Evolutionary conservation across 2,888 invertebrate species (phyloP).

Genomic region (Drosophila prostipennis): DNA sequence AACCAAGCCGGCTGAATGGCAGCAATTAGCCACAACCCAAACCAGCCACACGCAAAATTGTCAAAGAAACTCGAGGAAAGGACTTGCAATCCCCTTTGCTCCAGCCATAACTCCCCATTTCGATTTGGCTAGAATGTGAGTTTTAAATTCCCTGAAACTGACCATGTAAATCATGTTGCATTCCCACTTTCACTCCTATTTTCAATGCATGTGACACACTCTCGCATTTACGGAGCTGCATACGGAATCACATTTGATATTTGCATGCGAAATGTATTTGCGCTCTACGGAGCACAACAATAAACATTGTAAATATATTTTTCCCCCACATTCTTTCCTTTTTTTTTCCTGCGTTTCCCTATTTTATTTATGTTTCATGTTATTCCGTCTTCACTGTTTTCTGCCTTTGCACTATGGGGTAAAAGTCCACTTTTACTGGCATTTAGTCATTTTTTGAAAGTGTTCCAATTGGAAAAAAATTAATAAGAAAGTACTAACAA

Average conservation of each 20-base stretch:
- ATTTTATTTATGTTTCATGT: constrained; percentile 42
- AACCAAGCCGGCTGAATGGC: constrained; percentile 52
- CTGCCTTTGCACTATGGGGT: too few relatives aligned
- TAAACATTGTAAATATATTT: constrained; percentile 76
- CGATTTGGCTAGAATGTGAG: constrained; percentile 21
- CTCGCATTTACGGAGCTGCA: constrained; percentile 49
- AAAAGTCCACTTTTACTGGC: too few relatives aligned
- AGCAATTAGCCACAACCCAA: constrained; percentile 65
- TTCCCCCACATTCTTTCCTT: constrained; percentile 40
- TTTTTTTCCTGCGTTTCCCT: constrained; percentile 5
- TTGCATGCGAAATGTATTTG: constrained; percentile 78
- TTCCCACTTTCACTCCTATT: constrained; percentile 22
- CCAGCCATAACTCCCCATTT: constrained; percentile 4
- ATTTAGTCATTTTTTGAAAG: too few relatives aligned
- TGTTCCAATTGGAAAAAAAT: too few relatives aligned
- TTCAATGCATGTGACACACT: constrained; percentile 57
- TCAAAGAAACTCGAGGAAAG: constrained; percentile 23
- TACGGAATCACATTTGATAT: constrained; percentile 72
- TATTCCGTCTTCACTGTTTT: constrained; percentile 17
- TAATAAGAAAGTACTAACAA: too few relatives aligned
- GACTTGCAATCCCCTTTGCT: neutral
- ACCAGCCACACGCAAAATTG: constrained; percentile 41
- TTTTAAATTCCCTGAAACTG: constrained; percentile 7
- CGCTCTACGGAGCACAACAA: constrained; percentile 77
- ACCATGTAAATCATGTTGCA: neutral